Conservation (phyloP, 2,113 vertebrate genomes). For the Anguilla rostrata region DNA sequence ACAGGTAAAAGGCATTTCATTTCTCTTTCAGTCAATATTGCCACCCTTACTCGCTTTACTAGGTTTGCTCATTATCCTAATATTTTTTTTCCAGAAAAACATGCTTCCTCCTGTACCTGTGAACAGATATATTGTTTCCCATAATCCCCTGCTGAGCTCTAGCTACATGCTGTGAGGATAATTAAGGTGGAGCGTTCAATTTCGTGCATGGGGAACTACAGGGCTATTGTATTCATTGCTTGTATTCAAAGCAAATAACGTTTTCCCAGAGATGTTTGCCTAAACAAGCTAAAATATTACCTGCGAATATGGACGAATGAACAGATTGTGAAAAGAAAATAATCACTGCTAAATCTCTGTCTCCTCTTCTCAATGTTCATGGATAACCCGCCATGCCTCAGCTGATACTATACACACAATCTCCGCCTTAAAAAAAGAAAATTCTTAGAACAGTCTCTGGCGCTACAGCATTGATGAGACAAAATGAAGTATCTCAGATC, state of each 20-base stretch:
- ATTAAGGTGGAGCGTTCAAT: slow-evolving; percentile 6
- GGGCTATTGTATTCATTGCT: slow-evolving; percentile 4
- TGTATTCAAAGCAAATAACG: not conserved
- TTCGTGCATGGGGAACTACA: not conserved
- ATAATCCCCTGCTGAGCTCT: slow-evolving; percentile 3
- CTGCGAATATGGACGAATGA: not conserved
- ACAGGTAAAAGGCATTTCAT: not conserved
- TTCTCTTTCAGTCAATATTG: not conserved
- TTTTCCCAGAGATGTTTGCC: not conserved
- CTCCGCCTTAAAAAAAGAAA: not conserved
- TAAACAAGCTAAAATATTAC: not conserved
- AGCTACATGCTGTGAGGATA: not conserved
- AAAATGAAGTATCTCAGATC: not conserved
- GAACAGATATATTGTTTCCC: slow-evolving; percentile 1
- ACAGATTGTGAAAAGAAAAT: not conserved
- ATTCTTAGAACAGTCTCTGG: not conserved
- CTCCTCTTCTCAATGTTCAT: not conserved
- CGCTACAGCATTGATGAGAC: not conserved
- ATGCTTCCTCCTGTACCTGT: not conserved
- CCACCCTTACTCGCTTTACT: not conserved
- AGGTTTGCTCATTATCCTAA: not conserved
- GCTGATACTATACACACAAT: not conserved
- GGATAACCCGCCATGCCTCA: not conserved
- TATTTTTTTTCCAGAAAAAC: not conserved
- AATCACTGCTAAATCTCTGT: not conserved